phyloP scores from a whole-genome alignment of 2,888 invertebrate genomes.

The Toxonevra muliebris region DNA sequence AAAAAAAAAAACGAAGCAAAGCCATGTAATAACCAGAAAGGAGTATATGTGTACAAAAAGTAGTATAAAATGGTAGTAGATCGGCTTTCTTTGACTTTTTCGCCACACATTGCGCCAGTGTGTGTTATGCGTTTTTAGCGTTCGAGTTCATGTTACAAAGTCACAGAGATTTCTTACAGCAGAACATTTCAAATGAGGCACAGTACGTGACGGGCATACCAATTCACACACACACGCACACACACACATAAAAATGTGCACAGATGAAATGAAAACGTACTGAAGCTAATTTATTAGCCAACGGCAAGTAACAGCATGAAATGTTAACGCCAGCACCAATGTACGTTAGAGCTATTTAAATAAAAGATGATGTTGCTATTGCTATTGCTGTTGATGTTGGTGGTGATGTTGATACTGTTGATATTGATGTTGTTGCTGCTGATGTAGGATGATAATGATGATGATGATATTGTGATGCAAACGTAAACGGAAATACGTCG shows the following conservation, averaged over 20 bases:
- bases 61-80: too few relatives aligned
- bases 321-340: too few relatives aligned
- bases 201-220: background rate
- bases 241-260: background rate
- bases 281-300: constrained; percentile 11
- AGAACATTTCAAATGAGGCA: background rate
- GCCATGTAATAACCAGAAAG: too few relatives aligned
- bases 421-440: background rate
- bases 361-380: constrained; percentile 3
- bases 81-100: background rate
- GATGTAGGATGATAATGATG: too few relatives aligned
- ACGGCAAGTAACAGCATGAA: background rate
- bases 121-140: too few relatives aligned
- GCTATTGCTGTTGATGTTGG: background rate
- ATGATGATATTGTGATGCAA: too few relatives aligned
- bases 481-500: too few relatives aligned
- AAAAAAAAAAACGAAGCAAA: too few relatives aligned
- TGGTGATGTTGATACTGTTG: background rate
- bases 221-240: background rate
- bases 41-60: too few relatives aligned
- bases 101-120: too few relatives aligned
- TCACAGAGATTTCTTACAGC: background rate
- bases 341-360: background rate
- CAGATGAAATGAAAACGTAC: constrained; percentile 8
- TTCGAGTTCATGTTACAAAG: background rate